phyloP scores from a whole-genome alignment of 2,888 invertebrate genomes.

The Cantharis nigra region DNA sequence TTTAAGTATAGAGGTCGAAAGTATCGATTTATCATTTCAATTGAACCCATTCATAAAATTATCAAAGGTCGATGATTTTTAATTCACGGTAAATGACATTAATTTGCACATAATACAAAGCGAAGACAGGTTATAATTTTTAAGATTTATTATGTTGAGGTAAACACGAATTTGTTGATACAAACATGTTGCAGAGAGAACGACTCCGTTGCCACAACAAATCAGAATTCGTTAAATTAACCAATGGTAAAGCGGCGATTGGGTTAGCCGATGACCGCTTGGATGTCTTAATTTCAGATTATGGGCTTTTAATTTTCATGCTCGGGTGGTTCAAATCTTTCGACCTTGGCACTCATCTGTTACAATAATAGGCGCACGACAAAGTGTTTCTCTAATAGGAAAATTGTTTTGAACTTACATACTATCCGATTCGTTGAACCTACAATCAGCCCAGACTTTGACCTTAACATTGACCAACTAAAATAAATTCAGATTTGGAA shows the following conservation, averaged over 20 bases:
- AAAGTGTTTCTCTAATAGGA: background rate
- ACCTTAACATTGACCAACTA: background rate
- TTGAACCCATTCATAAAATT: constrained; percentile 1
- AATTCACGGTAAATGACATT: background rate
- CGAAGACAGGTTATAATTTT: background rate
- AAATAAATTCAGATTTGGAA: background rate
- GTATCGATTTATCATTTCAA: background rate
- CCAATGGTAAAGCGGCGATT: background rate
- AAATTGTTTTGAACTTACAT: background rate
- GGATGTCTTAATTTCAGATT: too few species aligned
- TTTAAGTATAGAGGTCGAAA: background rate
- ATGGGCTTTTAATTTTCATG: background rate
- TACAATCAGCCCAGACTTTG: background rate
- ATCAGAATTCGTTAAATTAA: background rate
- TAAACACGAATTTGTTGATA: background rate
- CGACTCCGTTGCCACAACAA: background rate
- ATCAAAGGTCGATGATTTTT: constrained; percentile 3
- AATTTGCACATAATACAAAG: background rate
- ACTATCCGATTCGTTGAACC: background rate
- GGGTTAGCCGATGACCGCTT: background rate
- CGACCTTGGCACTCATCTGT: background rate
- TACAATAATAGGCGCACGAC: background rate
- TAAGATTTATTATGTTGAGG: background rate
- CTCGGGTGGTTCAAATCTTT: background rate
- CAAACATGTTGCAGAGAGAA: background rate